Evolutionary conservation across 2,113 vertebrate species (phyloP).

Genomic region (Circaetus cinerascens): DNA sequence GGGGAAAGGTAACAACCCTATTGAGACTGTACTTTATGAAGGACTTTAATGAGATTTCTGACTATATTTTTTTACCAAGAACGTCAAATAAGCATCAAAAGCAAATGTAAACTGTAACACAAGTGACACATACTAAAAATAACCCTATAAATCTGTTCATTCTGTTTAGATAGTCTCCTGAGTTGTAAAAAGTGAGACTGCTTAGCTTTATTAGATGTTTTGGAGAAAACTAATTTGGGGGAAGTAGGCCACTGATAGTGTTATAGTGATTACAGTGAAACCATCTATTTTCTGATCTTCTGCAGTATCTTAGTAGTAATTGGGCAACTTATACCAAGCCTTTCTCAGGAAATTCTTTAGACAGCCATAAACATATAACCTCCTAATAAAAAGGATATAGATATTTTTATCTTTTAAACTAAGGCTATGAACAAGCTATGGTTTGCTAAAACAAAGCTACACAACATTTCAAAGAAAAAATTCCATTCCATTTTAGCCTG

Average conservation of each 20-base stretch:
- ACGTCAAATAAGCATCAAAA: slow-evolving; percentile 72
- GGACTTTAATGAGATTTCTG: slow-evolving; percentile 68
- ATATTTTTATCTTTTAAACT: not conserved
- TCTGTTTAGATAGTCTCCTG: slow-evolving; percentile 74
- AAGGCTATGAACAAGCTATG: not conserved
- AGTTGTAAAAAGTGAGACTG: slow-evolving; percentile 70
- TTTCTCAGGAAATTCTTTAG: not conserved
- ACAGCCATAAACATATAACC: not conserved
- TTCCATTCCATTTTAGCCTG: slow-evolving; percentile 8
- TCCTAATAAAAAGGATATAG: not conserved
- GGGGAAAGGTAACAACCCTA: slow-evolving; percentile 58
- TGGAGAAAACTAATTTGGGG: slow-evolving; percentile 54
- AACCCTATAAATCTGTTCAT: slow-evolving; percentile 72
- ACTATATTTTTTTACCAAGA: slow-evolving; percentile 67
- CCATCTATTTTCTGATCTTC: slow-evolving; percentile 22
- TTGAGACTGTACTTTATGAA: slow-evolving; percentile 75
- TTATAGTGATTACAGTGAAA: slow-evolving; percentile 43
- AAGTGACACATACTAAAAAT: slow-evolving; percentile 74
- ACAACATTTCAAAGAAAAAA: slow-evolving; percentile 25
- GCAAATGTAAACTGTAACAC: slow-evolving; percentile 66
- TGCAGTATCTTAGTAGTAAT: not conserved
- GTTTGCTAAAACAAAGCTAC: slow-evolving; percentile 47
- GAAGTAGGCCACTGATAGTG: slow-evolving; percentile 55
- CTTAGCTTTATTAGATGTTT: slow-evolving; percentile 69
- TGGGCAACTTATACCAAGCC: not conserved